Conservation (phyloP, 2,113 vertebrate species). For the Oriolus oriolus region DNA sequence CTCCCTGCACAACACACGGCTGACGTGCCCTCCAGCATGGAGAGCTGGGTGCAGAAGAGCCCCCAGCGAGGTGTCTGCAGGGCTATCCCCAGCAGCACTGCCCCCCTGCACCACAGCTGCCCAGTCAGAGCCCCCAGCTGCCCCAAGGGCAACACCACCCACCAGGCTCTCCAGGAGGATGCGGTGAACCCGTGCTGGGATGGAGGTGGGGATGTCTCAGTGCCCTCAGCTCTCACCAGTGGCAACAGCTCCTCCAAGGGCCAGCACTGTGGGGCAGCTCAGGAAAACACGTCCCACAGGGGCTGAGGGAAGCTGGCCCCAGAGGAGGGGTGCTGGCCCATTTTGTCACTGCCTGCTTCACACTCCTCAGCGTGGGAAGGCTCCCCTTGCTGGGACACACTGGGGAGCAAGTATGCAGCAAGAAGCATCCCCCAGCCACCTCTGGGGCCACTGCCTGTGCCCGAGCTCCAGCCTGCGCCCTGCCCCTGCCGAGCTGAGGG, state of each 20-base stretch:
- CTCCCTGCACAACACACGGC: fast-evolving
- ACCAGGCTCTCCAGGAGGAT: fast-evolving
- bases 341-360: not conserved
- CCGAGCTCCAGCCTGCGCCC: fast-evolving
- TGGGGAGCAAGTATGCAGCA: too few species aligned
- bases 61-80: not conserved
- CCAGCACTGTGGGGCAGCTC: not conserved
- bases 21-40: fast-evolving
- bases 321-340: not conserved
- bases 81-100: not conserved
- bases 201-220: not conserved
- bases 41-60: fast-evolving
- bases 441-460: not conserved
- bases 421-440: fast-evolving
- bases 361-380: not conserved
- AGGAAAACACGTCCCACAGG: not conserved
- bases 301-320: not conserved
- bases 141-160: too few species aligned
- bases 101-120: not conserved
- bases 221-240: not conserved
- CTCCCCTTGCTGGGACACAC: not conserved
- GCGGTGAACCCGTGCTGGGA: not conserved
- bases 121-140: not conserved
- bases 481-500: not conserved
- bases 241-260: fast-evolving